Conservation (phyloP, 2,797 vertebrate species). For the Phrynocephalus vlangalii region DNA sequence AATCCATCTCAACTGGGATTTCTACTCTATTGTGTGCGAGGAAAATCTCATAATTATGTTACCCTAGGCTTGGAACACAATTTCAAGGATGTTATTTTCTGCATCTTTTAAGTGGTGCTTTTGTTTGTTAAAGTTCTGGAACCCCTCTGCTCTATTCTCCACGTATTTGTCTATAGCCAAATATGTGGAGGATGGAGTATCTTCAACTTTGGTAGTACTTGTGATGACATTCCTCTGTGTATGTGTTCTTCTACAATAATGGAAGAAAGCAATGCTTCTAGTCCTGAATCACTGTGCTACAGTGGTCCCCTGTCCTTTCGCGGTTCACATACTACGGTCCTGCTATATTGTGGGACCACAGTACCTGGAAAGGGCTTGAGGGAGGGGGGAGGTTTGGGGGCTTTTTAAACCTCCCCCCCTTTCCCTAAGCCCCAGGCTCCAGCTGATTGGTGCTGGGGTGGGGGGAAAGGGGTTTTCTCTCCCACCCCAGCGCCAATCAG, state of each 20-base stretch:
- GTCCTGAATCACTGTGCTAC: background rate
- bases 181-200: background rate
- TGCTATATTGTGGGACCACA: no score
- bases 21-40: background rate
- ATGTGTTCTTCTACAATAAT: background rate
- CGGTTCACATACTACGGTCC: no score
- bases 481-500: no score
- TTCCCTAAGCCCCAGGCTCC: no score
- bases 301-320: no score
- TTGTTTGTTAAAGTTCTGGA: background rate
- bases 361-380: no score
- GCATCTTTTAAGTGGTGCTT: background rate
- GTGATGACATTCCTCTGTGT: background rate
- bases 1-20: background rate
- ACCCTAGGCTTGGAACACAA: background rate
- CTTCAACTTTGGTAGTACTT: background rate
- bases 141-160: background rate
- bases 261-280: background rate
- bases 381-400: no score
- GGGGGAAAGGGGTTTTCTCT: no score
- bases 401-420: no score
- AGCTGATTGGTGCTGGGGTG: no score
- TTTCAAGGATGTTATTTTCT: constrained; percentile 23
- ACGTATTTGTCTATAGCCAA: constrained; percentile 14
- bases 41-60: background rate